Evolutionary conservation across 2,797 vertebrate species (phyloP).

Genomic region (Helarctos malayanus): DNA sequence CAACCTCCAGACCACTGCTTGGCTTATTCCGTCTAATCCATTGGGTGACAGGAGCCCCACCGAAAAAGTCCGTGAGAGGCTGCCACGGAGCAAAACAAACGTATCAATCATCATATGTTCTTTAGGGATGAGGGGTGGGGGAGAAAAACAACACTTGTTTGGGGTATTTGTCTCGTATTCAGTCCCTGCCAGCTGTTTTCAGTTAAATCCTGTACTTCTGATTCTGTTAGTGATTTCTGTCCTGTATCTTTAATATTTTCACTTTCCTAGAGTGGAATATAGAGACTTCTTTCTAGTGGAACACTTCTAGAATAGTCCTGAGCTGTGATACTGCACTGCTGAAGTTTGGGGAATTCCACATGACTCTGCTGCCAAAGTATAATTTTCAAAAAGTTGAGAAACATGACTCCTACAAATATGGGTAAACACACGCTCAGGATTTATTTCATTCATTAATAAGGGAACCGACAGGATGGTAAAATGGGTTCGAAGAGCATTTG

Average conservation of each 20-base stretch:
- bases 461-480: not conserved
- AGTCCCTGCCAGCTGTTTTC: slow-evolving; percentile 32
- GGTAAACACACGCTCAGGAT: not conserved
- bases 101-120: not conserved
- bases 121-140: slow-evolving; percentile 53
- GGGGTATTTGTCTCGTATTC: slow-evolving; percentile 20
- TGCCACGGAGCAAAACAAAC: not conserved
- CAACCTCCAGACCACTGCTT: slow-evolving; percentile 41
- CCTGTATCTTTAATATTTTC: slow-evolving; percentile 23
- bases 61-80: not conserved
- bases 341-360: not conserved
- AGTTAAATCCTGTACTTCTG: not conserved
- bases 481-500: not conserved
- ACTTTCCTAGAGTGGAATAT: not conserved
- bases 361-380: not conserved
- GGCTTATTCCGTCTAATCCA: slow-evolving; percentile 43
- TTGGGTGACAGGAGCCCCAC: slow-evolving; percentile 26
- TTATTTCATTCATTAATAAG: slow-evolving; percentile 23
- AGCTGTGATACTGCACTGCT: not conserved
- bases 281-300: not conserved
- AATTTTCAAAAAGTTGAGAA: slow-evolving; percentile 59
- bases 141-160: slow-evolving; percentile 27
- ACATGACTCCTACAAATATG: not conserved
- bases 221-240: slow-evolving; percentile 18
- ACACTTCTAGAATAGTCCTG: not conserved